Conservation (phyloP, 1,140 invertebrate genomes). For the Mamestra configurata region DNA sequence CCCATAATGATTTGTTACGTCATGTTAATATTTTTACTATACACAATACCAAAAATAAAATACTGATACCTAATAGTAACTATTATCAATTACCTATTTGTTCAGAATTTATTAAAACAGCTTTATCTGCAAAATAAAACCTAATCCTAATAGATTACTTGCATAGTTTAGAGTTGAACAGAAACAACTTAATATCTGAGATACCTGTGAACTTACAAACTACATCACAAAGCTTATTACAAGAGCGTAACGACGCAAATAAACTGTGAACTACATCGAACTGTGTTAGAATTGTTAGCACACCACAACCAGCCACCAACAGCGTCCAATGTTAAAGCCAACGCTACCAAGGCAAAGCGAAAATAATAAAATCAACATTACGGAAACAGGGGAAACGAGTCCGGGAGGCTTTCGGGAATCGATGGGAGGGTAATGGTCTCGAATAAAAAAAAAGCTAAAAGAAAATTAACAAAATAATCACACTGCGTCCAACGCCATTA, state of each 20-base stretch:
- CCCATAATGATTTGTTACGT: constrained; percentile 50
- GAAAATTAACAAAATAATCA: constrained; percentile 81
- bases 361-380: constrained; percentile 87
- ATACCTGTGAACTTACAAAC: constrained; percentile 69
- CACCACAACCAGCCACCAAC: constrained; percentile 82
- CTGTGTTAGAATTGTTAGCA: constrained; percentile 87
- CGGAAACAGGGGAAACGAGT: constrained; percentile 85
- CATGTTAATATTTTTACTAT: constrained; percentile 59
- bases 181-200: constrained; percentile 32
- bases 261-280: constrained; percentile 69
- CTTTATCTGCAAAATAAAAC: constrained; percentile 21
- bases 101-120: constrained; percentile 1
- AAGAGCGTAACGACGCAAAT: constrained; percentile 77
- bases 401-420: constrained; percentile 77
- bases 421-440: constrained; percentile 37
- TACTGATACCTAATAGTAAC: constrained; percentile 31
- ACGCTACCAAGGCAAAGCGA: constrained; percentile 87
- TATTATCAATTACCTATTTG: no score
- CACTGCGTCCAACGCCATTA: constrained; percentile 84
- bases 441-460: constrained; percentile 71
- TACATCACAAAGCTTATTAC: constrained; percentile 69
- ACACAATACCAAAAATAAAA: constrained; percentile 39
- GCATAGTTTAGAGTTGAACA: constrained; percentile 20
- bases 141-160: constrained; percentile 22
- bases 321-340: constrained; percentile 83